These are phyloP conservation scores for Oreochromis niloticus DNA, from an alignment of 2,113 vertebrate species.

Conservation along the genomic window DNA sequence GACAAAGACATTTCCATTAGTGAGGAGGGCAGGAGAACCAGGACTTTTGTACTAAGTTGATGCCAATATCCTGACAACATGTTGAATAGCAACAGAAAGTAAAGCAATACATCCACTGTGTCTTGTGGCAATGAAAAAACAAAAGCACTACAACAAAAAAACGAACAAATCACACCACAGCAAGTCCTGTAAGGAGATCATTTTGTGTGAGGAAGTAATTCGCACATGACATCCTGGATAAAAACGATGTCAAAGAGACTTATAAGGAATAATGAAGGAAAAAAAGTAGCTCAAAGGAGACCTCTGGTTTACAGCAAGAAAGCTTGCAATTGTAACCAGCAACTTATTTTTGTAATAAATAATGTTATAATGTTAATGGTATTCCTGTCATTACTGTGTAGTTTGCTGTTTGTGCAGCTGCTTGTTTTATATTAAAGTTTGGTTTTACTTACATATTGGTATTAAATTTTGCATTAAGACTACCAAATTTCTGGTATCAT, in stretches of 20 bases:
- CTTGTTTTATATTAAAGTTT: not conserved
- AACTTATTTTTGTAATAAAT: not conserved
- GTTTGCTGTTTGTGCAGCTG: not conserved
- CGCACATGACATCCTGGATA: not conserved
- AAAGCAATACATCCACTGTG: not conserved
- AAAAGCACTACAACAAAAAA: not conserved
- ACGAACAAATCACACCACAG: not conserved
- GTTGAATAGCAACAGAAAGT: not conserved
- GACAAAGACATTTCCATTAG: not conserved
- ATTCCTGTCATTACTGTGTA: not conserved
- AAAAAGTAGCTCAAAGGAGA: not conserved
- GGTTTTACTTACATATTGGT: not conserved
- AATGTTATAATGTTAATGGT: not conserved
- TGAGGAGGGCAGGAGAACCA: not conserved
- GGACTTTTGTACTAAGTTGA: not conserved
- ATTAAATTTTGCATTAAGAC: not conserved
- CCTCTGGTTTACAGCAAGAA: not conserved
- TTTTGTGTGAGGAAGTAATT: not conserved
- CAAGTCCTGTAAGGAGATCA: too few species aligned
- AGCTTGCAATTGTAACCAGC: not conserved
- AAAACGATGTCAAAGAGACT: not conserved
- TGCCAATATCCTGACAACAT: not conserved
- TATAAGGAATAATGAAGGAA: not conserved
- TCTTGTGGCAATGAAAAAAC: not conserved
- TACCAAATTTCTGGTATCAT: not conserved